Conservation (phyloP, 2,888 invertebrate genomes). For the Anthrax anthrax region DNA sequence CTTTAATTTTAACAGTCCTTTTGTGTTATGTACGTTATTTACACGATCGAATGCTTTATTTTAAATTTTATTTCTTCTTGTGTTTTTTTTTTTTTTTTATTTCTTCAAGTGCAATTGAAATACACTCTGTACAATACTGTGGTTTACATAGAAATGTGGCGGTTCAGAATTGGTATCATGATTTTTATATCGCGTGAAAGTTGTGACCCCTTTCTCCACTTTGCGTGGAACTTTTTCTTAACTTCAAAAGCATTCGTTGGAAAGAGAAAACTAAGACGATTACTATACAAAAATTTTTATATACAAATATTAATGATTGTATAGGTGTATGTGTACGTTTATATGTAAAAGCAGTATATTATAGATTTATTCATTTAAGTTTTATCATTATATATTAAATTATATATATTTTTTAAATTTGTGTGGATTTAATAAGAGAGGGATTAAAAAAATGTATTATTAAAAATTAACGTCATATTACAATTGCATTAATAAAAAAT, state of each 20-base stretch:
- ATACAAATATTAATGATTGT: neutral
- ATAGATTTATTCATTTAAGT: no score
- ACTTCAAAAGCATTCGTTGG: slow-evolving; percentile 8
- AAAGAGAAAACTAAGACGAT: slow-evolving; percentile 8
- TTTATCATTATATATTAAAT: no score
- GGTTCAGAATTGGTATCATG: slow-evolving; percentile 31
- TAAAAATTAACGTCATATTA: no score
- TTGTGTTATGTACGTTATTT: no score
- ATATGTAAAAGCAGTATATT: no score
- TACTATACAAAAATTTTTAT: neutral
- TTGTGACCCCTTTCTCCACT: slow-evolving; percentile 36
- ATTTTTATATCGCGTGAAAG: slow-evolving; percentile 38
- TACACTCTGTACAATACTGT: slow-evolving; percentile 22
- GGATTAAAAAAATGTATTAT: no score
- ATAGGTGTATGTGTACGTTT: neutral
- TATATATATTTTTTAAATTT: no score
- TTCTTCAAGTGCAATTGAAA: no score
- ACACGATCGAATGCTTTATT: no score
- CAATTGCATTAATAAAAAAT: no score
- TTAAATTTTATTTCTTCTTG: neutral
- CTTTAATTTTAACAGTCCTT: no score
- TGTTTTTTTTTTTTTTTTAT: neutral
- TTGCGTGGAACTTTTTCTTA: slow-evolving; percentile 12
- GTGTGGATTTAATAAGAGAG: no score
- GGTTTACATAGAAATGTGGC: slow-evolving; percentile 36